A percentile compares a stretch with the other conserved stretches of the same genome.
phyloP scores from a whole-genome alignment of 2,797 vertebrate species.

The Lepus townsendii region DNA sequence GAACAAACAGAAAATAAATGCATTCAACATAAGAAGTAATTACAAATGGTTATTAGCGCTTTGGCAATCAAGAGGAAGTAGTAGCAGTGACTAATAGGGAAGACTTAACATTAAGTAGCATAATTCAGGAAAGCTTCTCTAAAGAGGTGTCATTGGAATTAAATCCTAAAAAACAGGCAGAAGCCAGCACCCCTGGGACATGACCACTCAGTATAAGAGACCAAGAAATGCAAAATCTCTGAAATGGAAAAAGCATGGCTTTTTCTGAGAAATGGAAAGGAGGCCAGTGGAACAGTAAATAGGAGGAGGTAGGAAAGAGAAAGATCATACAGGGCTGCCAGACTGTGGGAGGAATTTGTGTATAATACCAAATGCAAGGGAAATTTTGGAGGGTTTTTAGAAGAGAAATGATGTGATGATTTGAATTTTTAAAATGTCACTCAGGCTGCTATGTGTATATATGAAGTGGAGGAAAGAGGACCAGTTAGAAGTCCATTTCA shows the following conservation, averaged over 20 bases:
- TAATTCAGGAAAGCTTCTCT: not conserved
- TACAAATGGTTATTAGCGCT: not conserved
- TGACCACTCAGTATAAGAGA: not conserved
- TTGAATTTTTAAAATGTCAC: not conserved
- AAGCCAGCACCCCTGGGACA: not conserved
- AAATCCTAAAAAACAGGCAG: not conserved
- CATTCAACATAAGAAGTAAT: not conserved
- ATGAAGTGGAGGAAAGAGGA: not conserved
- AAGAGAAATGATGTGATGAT: not conserved
- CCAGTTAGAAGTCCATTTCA: not conserved
- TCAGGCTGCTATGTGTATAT: not conserved
- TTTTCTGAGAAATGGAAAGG: not conserved
- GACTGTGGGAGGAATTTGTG: not conserved
- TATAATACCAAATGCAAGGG: not conserved
- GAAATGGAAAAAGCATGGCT: not conserved
- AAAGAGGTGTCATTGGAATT: not conserved
- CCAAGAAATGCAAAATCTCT: not conserved
- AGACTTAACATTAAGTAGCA: not conserved
- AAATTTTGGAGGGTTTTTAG: not conserved
- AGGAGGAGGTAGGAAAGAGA: not conserved
- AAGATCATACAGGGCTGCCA: not conserved
- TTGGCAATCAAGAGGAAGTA: not conserved
- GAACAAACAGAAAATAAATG: not conserved
- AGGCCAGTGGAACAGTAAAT: not conserved
- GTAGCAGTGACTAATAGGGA: not conserved